A percentile compares a stretch with the other conserved stretches of the same genome.
Evolutionary conservation across 2,888 invertebrate species (phyloP).

Genomic region (Seira sanloemensis): DNA sequence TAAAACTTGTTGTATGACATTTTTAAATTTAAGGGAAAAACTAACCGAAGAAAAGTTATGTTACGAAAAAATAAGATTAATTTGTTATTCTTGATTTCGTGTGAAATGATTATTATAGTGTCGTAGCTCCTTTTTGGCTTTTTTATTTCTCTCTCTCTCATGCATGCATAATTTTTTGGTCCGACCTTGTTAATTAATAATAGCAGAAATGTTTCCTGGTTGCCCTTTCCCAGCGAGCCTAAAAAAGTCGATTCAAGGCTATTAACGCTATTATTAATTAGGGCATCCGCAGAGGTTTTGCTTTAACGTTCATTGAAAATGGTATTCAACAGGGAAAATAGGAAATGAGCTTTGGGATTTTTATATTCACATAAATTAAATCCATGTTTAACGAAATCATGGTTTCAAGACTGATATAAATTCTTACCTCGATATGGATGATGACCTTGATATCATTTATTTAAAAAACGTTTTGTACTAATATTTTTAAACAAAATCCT

Average conservation of each 20-base stretch:
- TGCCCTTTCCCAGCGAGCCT: background rate
- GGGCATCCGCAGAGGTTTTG: too few relatives aligned
- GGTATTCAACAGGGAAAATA: background rate
- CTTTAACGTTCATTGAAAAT: too few relatives aligned
- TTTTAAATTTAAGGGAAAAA: background rate
- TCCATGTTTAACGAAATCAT: background rate
- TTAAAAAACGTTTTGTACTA: too few relatives aligned
- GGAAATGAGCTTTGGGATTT: background rate
- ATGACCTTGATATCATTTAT: too few relatives aligned
- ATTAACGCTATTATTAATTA: too few relatives aligned
- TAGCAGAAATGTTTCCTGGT: too few relatives aligned
- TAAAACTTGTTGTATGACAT: background rate
- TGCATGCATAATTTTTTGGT: background rate
- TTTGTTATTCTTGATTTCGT: background rate
- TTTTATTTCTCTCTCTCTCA: background rate
- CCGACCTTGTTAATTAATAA: too few relatives aligned
- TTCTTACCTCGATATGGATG: too few relatives aligned
- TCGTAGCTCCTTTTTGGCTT: background rate
- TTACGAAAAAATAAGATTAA: background rate
- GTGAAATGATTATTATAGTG: background rate
- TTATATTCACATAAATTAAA: background rate
- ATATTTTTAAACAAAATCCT: too few relatives aligned
- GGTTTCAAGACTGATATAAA: background rate
- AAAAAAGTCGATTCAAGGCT: background rate
- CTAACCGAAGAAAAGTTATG: background rate